Percentiles rank a stretch among this genome's conserved stretches.
phyloP scores from a whole-genome alignment of 1,140 invertebrate species.

The Drosophila funebris region DNA sequence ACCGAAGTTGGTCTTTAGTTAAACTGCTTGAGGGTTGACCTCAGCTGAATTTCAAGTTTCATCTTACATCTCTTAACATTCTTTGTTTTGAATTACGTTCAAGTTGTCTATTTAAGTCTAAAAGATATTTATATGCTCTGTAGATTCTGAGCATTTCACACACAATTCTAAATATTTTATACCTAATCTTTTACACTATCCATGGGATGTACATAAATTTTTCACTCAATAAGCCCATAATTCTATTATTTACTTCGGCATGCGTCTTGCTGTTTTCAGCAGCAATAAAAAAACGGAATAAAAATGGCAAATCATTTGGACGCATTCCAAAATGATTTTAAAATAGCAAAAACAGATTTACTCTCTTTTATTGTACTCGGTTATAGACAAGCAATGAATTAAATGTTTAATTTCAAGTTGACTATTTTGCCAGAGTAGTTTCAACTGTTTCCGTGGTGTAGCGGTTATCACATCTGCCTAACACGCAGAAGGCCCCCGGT shows the following conservation, averaged over 20 bases:
- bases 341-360: constrained; percentile 45
- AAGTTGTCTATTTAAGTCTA: not conserved
- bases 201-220: constrained; percentile 31
- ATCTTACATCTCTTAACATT: not conserved
- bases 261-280: constrained; percentile 11
- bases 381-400: not conserved
- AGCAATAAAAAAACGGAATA: constrained; percentile 29
- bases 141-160: not conserved
- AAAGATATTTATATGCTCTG: constrained; percentile 13
- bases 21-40: constrained; percentile 23
- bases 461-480: constrained; percentile 84
- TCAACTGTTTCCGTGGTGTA: constrained; percentile 52
- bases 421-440: not conserved
- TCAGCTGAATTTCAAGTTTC: constrained; percentile 15
- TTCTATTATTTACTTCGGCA: constrained; percentile 45
- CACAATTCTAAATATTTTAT: constrained; percentile 8
- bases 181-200: not conserved
- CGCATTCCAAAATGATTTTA: constrained; percentile 37
- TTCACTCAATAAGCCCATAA: constrained; percentile 34
- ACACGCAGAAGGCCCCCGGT: constrained; percentile 84
- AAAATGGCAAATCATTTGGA: constrained; percentile 41
- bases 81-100: constrained; percentile 23
- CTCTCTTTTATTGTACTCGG: constrained; percentile 33
- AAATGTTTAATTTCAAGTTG: constrained; percentile 8
- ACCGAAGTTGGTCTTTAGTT: not conserved